phyloP scores from a whole-genome alignment of 2,888 invertebrate genomes.

The Theretra japonica region DNA sequence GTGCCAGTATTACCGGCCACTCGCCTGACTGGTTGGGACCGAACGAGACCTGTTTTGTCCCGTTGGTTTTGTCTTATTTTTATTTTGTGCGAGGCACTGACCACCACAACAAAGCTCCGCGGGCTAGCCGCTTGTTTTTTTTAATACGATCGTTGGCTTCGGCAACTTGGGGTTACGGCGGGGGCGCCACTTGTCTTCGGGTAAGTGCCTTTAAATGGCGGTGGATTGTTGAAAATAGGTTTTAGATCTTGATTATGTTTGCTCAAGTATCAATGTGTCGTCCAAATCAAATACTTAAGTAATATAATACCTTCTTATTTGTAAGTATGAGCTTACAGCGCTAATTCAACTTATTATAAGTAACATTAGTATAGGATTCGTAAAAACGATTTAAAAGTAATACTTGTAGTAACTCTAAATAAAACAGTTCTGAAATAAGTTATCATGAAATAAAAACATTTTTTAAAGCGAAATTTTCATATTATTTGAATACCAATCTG shows the following conservation, averaged over 20 bases:
- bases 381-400: not conserved
- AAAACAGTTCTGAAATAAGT: too few species aligned
- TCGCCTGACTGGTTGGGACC: constrained; percentile 71
- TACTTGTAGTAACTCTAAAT: too few species aligned
- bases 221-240: not conserved
- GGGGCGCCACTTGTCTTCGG: constrained; percentile 4
- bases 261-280: too few species aligned
- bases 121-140: constrained; percentile 66
- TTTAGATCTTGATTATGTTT: too few species aligned
- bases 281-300: too few species aligned
- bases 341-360: too few species aligned
- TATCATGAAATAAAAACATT: too few species aligned
- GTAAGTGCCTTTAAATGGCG: not conserved
- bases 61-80: constrained; percentile 80
- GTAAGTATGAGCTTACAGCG: not conserved
- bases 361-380: not conserved
- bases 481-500: too few species aligned
- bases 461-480: too few species aligned
- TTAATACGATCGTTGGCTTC: constrained; percentile 63
- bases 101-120: constrained; percentile 82
- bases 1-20: constrained; percentile 68
- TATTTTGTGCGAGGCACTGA: constrained; percentile 82
- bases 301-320: not conserved
- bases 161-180: constrained; percentile 36
- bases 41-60: constrained; percentile 70